These are phyloP conservation scores for Gari tellinella DNA, from an alignment of 2,888 invertebrate species.

Conservation along the genomic window DNA sequence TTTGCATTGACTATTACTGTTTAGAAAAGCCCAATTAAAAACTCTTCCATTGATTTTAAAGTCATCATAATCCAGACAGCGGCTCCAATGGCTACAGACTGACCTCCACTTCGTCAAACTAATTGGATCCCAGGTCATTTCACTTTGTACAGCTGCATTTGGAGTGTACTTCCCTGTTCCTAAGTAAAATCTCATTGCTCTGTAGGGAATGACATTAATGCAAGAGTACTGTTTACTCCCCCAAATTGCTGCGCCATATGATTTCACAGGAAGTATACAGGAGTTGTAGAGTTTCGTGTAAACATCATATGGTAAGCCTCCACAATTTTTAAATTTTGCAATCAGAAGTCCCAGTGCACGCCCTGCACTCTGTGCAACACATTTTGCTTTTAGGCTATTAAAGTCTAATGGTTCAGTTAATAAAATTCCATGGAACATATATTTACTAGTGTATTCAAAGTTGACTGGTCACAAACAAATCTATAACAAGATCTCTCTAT, in stretches of 20 bases:
- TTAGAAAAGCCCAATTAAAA: too few relatives aligned
- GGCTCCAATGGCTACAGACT: conserved; percentile 11
- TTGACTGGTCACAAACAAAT: conserved; percentile 26
- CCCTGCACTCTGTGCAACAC: conserved; percentile 25
- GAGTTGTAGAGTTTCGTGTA: conserved; percentile 29
- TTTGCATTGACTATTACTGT: conserved; percentile 1
- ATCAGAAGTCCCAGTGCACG: conserved; percentile 28
- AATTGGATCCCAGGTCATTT: conserved; percentile 19
- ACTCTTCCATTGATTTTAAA: conserved; percentile 1
- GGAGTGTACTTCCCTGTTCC: conserved; percentile 31
- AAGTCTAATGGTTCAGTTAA: conserved; percentile 16
- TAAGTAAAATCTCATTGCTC: conserved; percentile 28
- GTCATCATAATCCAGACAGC: neutral
- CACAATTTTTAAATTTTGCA: conserved; percentile 17
- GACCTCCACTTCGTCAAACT: conserved; percentile 9
- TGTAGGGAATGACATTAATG: too few relatives aligned
- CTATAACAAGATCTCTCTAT: neutral
- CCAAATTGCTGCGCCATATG: conserved; percentile 32
- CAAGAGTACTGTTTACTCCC: too few relatives aligned
- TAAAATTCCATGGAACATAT: conserved; percentile 17
- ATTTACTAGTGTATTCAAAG: conserved; percentile 1
- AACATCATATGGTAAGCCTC: conserved; percentile 34
- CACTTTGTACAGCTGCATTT: conserved; percentile 25
- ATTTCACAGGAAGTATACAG: conserved; percentile 12
- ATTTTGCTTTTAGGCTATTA: too few relatives aligned